Conservation (phyloP, 2,797 vertebrate species). For the Phoebastria nigripes region DNA sequence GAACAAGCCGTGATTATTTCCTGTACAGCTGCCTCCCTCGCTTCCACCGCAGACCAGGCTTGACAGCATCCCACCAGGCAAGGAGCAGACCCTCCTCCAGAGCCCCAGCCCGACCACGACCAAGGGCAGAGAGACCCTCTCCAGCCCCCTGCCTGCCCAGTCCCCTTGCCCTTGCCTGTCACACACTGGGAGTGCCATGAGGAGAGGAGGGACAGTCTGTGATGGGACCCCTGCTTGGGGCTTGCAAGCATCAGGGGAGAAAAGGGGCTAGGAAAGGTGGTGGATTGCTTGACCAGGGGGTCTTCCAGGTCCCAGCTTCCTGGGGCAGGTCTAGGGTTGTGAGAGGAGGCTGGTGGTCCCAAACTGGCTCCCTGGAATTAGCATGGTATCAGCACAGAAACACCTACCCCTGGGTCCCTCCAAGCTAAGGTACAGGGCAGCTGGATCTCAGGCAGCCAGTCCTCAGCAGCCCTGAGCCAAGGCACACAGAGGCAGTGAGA, state of each 20-base stretch:
- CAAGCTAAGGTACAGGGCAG: not conserved
- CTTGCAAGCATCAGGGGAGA: not conserved
- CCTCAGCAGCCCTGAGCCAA: not conserved
- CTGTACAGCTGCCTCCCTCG: conserved; percentile 71
- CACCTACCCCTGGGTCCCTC: not conserved
- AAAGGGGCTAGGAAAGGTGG: not conserved
- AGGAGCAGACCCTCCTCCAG: not conserved
- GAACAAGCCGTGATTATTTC: conserved; percentile 68
- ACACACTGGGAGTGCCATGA: accelerated
- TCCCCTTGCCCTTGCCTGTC: not conserved
- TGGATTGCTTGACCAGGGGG: not conserved
- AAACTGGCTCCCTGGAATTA: not conserved
- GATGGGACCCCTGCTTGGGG: not conserved
- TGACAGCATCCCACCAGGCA: conserved; percentile 5
- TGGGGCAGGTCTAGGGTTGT: not conserved
- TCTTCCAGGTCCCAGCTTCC: not conserved
- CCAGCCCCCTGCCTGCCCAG: not conserved
- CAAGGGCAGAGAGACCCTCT: not conserved
- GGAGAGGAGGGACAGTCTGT: not conserved
- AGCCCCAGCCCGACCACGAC: not conserved
- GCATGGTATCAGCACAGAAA: not conserved
- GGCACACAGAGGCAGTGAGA: not conserved
- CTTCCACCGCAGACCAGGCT: conserved; percentile 14
- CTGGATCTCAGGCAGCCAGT: not conserved
- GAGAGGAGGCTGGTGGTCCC: not conserved